Evolutionary conservation across 2,113 vertebrate species (phyloP).

Genomic region (Fregata magnificens): DNA sequence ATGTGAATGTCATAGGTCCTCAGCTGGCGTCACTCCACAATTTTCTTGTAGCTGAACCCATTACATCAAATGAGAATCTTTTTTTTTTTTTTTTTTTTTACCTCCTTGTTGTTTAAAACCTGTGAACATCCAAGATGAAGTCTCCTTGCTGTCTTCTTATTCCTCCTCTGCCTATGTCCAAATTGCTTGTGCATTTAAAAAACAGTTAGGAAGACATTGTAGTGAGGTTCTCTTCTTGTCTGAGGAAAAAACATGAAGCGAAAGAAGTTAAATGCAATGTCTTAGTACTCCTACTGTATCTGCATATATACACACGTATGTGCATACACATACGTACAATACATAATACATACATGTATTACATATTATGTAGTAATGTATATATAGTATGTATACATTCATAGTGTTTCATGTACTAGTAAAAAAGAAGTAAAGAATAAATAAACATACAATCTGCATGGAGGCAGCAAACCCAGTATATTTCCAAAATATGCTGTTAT

Average conservation of each 20-base stretch:
- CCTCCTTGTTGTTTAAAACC: background rate
- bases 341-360: background rate
- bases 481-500: background rate
- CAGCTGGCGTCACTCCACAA: background rate
- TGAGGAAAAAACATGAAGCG: background rate
- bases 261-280: background rate
- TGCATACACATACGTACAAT: background rate
- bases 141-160: background rate
- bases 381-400: background rate
- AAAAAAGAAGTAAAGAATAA: background rate
- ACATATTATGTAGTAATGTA: background rate
- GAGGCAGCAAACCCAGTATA: background rate
- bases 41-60: background rate
- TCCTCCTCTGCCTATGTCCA: background rate
- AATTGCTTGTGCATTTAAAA: background rate
- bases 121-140: background rate
- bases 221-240: background rate
- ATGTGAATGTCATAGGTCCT: background rate
- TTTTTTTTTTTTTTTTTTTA: no score
- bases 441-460: background rate
- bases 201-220: background rate
- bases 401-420: background rate
- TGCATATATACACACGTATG: no score
- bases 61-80: background rate
- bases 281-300: background rate